Percentiles rank a stretch among this genome's conserved stretches.
phyloP scores from a whole-genome alignment of 2,113 vertebrate species.

The Podarcis raffonei region DNA sequence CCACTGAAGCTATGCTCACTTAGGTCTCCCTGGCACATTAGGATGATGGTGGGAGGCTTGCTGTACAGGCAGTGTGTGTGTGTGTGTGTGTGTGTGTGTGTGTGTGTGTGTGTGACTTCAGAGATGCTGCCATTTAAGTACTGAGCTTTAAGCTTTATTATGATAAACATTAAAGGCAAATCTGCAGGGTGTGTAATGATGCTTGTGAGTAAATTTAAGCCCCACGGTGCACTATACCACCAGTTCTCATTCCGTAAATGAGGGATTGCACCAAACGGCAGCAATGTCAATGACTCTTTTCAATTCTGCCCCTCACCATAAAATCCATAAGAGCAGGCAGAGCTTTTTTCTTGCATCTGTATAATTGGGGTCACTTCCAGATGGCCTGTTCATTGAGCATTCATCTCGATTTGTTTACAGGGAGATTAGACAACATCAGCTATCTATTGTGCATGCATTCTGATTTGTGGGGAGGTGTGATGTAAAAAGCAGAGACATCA shows the following conservation, averaged over 20 bases:
- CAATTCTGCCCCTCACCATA: background rate
- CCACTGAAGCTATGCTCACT: background rate
- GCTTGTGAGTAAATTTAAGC: background rate
- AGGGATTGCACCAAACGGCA: conserved; percentile 37
- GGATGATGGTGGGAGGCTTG: background rate
- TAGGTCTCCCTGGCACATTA: background rate
- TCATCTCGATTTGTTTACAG: too few species aligned
- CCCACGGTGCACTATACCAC: background rate
- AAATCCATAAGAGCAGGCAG: background rate
- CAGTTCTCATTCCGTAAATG: background rate
- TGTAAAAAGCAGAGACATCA: too few species aligned
- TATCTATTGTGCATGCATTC: too few species aligned
- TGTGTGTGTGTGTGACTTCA: background rate
- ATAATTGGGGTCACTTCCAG: background rate
- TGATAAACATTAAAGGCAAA: conserved; percentile 7
- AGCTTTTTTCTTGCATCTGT: background rate
- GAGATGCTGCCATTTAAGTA: conserved; percentile 34
- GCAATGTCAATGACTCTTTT: conserved; percentile 7
- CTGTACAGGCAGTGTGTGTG: background rate
- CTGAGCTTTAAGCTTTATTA: conserved; percentile 22
- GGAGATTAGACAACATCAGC: too few species aligned
- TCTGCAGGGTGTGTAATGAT: background rate
- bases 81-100: too few species aligned
- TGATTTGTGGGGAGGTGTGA: too few species aligned
- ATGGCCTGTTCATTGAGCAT: too few species aligned